Conservation (phyloP, 2,797 vertebrate species). For the Acanthopagrus latus region DNA sequence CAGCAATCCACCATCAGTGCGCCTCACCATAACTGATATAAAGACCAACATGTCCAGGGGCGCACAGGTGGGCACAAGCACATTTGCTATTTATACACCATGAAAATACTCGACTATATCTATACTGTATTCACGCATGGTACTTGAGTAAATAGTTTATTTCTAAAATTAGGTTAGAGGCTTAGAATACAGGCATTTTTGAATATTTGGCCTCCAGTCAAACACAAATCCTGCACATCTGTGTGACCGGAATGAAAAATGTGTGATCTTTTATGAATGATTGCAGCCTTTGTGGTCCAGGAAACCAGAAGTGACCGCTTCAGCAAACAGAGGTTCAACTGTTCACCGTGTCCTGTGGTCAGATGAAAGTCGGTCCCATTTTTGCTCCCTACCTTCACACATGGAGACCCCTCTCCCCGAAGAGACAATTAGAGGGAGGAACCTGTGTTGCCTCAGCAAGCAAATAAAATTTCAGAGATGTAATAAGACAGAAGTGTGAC, state of each 20-base stretch:
- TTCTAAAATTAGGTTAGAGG: no score
- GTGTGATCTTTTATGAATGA: not conserved
- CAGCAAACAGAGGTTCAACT: not conserved
- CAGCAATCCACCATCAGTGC: no score
- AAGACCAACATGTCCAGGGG: no score
- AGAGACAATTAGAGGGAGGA: constrained; percentile 81
- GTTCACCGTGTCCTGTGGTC: constrained; percentile 51
- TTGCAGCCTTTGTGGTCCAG: not conserved
- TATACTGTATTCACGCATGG: no score
- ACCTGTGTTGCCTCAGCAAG: constrained; percentile 62
- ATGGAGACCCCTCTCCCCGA: constrained; percentile 66
- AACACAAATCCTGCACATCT: not conserved
- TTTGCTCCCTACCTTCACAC: constrained; percentile 48
- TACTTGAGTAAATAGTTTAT: no score
- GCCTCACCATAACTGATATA: no score
- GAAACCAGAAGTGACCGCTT: constrained; percentile 4
- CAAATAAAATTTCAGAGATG: constrained; percentile 64
- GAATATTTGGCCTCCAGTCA: not conserved
- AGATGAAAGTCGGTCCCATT: constrained; percentile 56
- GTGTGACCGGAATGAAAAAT: not conserved
- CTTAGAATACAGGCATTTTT: not conserved
- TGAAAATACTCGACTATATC: no score
- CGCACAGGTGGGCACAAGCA: no score
- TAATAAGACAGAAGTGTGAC: constrained; percentile 72
- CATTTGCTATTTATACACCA: no score